Evolutionary conservation across 2,888 invertebrate genomes (phyloP).

Genomic region (Caenorhabditis angaria): DNA sequence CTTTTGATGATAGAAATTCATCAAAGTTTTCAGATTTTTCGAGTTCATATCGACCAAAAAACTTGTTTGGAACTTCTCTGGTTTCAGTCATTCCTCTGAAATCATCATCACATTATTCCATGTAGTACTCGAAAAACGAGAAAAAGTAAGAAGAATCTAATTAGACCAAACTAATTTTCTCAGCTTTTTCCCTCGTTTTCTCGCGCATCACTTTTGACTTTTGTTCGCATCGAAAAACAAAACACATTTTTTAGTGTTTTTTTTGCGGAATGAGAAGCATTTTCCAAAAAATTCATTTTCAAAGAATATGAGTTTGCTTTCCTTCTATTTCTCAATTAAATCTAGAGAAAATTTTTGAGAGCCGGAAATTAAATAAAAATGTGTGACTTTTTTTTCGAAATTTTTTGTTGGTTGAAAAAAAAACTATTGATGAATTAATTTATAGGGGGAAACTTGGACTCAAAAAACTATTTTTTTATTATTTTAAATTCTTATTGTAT

Average conservation of each 20-base stretch:
- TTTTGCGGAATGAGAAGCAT: neutral
- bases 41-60: slow-evolving; percentile 66
- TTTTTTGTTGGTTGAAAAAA: too few relatives aligned
- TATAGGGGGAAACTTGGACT: too few relatives aligned
- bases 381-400: too few relatives aligned
- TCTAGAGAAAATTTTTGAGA: too few relatives aligned
- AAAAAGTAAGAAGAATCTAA: slow-evolving; percentile 8
- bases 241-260: slow-evolving; percentile 6
- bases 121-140: neutral
- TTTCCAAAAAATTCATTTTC: too few relatives aligned
- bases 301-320: too few relatives aligned
- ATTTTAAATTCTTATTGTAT: too few relatives aligned
- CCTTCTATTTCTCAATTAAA: too few relatives aligned
- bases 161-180: slow-evolving; percentile 13
- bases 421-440: too few relatives aligned
- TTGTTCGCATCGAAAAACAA: neutral
- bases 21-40: slow-evolving; percentile 71
- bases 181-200: neutral
- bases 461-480: too few relatives aligned
- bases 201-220: neutral
- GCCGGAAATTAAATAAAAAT: too few relatives aligned
- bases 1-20: slow-evolving; percentile 67
- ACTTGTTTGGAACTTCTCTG: slow-evolving; percentile 57
- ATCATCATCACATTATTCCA: neutral
- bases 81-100: neutral